Evolutionary conservation across 2,797 vertebrate species (phyloP).

Genomic region (Notamacropus eugenii): DNA sequence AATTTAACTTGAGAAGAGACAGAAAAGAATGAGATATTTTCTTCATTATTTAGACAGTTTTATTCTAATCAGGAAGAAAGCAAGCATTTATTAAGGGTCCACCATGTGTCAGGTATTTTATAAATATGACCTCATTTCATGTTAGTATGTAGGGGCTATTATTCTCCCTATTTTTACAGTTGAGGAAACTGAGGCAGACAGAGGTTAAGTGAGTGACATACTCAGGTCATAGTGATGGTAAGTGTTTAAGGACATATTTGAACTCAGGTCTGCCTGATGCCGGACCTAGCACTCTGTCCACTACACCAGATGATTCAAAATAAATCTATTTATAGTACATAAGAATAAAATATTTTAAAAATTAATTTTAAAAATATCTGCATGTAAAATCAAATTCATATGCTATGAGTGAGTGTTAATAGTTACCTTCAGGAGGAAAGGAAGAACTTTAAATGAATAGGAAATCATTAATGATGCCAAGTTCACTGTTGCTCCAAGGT

Average conservation of each 20-base stretch:
- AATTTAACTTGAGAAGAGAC: neutral
- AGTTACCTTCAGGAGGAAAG: slow-evolving; percentile 29
- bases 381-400: neutral
- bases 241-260: neutral
- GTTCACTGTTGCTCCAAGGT: neutral
- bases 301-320: neutral
- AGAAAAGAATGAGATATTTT: slow-evolving; percentile 4
- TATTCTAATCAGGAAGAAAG: neutral
- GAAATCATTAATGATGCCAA: slow-evolving; percentile 16
- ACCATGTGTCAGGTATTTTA: neutral
- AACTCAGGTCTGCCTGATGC: neutral
- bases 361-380: neutral
- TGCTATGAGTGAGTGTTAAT: neutral
- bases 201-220: neutral
- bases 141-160: neutral
- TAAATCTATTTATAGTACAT: slow-evolving; percentile 22
- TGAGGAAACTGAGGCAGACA: neutral
- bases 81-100: neutral
- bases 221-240: neutral
- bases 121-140: neutral
- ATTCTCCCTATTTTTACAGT: neutral
- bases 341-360: slow-evolving; percentile 6
- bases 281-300: neutral
- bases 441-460: neutral
- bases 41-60: neutral